Evolutionary conservation across 2,888 invertebrate species (phyloP).

Genomic region (Tridacna crocea): DNA sequence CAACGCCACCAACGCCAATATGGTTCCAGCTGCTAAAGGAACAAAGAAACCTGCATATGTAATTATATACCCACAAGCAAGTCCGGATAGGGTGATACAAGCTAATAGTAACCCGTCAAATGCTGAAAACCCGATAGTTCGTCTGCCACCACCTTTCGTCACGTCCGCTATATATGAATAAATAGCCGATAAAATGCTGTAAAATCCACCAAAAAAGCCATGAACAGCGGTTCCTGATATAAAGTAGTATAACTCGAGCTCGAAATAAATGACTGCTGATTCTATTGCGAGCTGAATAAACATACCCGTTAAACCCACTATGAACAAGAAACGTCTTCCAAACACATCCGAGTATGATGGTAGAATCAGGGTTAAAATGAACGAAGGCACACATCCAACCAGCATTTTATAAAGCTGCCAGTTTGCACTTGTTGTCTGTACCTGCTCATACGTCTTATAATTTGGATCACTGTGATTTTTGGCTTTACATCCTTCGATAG

Average conservation of each 20-base stretch:
- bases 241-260: slow-evolving; percentile 50
- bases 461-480: slow-evolving; percentile 32
- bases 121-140: slow-evolving; percentile 45
- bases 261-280: slow-evolving; percentile 54
- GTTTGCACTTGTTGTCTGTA: slow-evolving; percentile 41
- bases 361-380: slow-evolving; percentile 32
- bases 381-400: slow-evolving; percentile 34
- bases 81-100: slow-evolving; percentile 35
- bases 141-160: slow-evolving; percentile 39
- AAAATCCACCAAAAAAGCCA: slow-evolving; percentile 46
- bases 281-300: slow-evolving; percentile 32
- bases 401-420: slow-evolving; percentile 47
- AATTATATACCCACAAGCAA: slow-evolving; percentile 48
- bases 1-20: slow-evolving; percentile 1
- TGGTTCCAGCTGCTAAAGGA: slow-evolving; percentile 15
- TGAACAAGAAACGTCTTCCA: slow-evolving; percentile 61
- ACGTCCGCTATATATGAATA: slow-evolving; percentile 57
- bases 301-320: slow-evolving; percentile 44
- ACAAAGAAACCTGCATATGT: slow-evolving; percentile 30
- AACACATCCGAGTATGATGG: slow-evolving; percentile 60
- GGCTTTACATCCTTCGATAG: slow-evolving; percentile 7
- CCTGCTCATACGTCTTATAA: slow-evolving; percentile 24
- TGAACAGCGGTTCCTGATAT: slow-evolving; percentile 48
- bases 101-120: slow-evolving; percentile 34
- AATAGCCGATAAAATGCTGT: slow-evolving; percentile 24